Evolutionary conservation across 2,888 invertebrate species (phyloP), one percentile per base, ranked within the genome.

Genomic region (Temnothorax unifasciatus): DNA sequence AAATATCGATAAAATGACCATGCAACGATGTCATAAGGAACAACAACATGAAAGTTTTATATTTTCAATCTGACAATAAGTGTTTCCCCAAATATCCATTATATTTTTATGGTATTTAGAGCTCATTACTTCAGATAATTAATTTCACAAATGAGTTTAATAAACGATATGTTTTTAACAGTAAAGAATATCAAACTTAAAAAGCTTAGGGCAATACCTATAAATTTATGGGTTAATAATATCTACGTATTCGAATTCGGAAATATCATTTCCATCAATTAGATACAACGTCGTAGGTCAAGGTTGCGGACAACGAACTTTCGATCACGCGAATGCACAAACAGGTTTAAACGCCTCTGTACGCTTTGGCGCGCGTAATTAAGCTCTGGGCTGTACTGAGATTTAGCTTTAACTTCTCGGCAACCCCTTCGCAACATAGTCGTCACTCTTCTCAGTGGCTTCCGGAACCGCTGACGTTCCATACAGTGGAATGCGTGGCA

Each of bases 401-500:
- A 21, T 83, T 81, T 44, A 38, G 74, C 38, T 47, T 75, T 61
- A 71, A 79, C 59, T 47, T 68, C 57, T 69, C 54, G 21, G 69
- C 38, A 81, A 71, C 71, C 47, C 34, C 68, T 71, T 59, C 57
- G 57, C 59, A 71, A 59, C 34, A 34, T 73, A 81, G 79, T 73
- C 79, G 69, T 34, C 76, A 57, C 59, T 68, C 52, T 63, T 76
- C 29, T 76, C 29, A 66, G 11, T 61, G 63, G 25, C 54, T 84
- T 85, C 38, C 29, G 83, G 79, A 89, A 83, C 81, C 57, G 73
- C 83, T 82, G 88, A 85, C 85, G 85, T 69, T 38, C 57, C 57
- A 29, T 57, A 34, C 47, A 64, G 68, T 81, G 68, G 69, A 77
- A 77, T 47, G 69, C 50, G 44, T 18, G 29, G 76, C 69, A 64